Base-by-base conservation (phyloP, 2,888 invertebrate genomes). In the Ectropis crepuscularia region DNA sequence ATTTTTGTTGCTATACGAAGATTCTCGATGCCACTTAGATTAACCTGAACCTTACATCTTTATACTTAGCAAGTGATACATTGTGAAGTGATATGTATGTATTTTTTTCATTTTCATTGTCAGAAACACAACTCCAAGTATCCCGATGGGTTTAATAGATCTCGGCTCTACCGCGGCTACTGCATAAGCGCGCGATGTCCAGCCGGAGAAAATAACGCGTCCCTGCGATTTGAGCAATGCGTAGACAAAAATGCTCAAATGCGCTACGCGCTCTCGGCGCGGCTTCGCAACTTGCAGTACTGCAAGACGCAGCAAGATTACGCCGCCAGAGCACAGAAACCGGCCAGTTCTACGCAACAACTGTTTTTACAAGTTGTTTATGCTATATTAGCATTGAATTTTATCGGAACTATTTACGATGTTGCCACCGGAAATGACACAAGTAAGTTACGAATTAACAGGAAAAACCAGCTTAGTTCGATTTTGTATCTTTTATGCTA, bases 1-100 rank as follows among this genome's bases (percentile, higher is more conserved):
- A n/a, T n/a, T n/a, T n/a, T n/a, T n/a, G n/a, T n/a, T n/a, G n/a
- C n/a, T n/a, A n/a, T n/a, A n/a, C n/a, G n/a, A n/a, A n/a, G n/a
- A n/a, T n/a, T n/a, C n/a, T n/a, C n/a, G n/a, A n/a, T n/a, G n/a
- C n/a, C n/a, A n/a, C n/a, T n/a, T n/a, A n/a, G n/a, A n/a, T n/a
- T n/a, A n/a, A n/a, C n/a, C n/a, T n/a, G 81, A 7, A 73, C 70
- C 39, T 81, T 81, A 65, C 73, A 78, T 28, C 5, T 74, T 82
- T n/a, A 63, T 68, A 0, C 70, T 72, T 0, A n/a, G 58, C 66
- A 2, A n/a, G n/a, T 12, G 28, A 65, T 0, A 50, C 68, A 51
- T 6, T 69, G 68, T 16, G 63, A 71, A 5, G 60, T 68, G 10
- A 71, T 37, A 68, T 71, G 73, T 28, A 73, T 73, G 6, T 5